A percentile compares a stretch with the other conserved stretches of the same genome.
These are phyloP conservation scores for Endomychus coccineus DNA, from an alignment of 2,888 invertebrate species.

Conservation along the genomic window DNA sequence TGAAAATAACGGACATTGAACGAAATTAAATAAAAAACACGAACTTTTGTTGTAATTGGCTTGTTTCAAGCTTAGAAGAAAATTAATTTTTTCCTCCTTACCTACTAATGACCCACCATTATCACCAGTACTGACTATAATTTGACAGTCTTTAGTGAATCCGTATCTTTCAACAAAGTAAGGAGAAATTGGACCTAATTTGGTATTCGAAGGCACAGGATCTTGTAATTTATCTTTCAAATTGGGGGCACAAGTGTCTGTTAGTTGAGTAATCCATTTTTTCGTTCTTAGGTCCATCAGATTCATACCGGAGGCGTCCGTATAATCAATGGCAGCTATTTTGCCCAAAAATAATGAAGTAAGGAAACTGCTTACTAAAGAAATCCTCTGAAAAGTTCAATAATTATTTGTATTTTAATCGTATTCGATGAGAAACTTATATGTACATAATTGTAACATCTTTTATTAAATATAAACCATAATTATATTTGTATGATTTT, in stretches of 20 bases:
- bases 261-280: conserved; percentile 66
- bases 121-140: conserved; percentile 91
- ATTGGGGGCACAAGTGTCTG: conserved; percentile 71
- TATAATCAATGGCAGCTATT: conserved; percentile 83
- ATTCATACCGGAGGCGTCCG: conserved; percentile 97
- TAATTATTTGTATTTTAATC: neutral
- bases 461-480: too few relatives aligned
- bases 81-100: too few relatives aligned
- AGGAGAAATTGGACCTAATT: conserved; percentile 63
- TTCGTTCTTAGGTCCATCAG: conserved; percentile 73
- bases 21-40: conserved; percentile 1
- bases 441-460: too few relatives aligned
- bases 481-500: too few relatives aligned
- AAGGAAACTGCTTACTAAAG: conserved; percentile 87
- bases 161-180: conserved; percentile 85
- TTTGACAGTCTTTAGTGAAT: conserved; percentile 69
- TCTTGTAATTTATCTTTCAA: conserved; percentile 65
- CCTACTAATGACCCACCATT: conserved; percentile 84
- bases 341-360: conserved; percentile 81
- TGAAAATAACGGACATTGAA: too few relatives aligned
- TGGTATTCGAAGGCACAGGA: conserved; percentile 62
- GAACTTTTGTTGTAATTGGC: neutral
- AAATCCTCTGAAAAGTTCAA: conserved; percentile 62
- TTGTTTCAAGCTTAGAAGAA: neutral
- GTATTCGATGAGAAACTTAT: too few relatives aligned